Evolutionary conservation across 1,140 invertebrate genomes (phyloP), one percentile per base, ranked within the genome.

Genomic region (Neuroterus valhalla): DNA sequence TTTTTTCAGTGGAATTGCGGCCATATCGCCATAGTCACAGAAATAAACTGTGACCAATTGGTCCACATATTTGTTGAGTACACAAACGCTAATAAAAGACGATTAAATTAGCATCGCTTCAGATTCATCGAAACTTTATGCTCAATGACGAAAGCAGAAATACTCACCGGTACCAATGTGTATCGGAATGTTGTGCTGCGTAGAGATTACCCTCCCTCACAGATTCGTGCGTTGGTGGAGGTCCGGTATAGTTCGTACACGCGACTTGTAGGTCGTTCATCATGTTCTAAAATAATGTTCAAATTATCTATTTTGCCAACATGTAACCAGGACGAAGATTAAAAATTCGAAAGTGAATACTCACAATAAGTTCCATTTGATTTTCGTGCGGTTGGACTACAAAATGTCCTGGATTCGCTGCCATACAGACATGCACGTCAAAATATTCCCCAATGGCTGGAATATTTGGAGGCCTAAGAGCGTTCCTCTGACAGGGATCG

Each of bases 331-430:
- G n/a, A n/a, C n/a, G n/a, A n/a, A n/a, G n/a, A n/a, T n/a, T n/a
- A n/a, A n/a, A n/a, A n/a, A n/a, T 3, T 69, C 8, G 11, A 50
- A 68, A 69, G 38, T 42, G 42, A 72, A 73, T 11, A 72, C 67
- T 78, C 72, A 89, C 88, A 52, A 80, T 46, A 10, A 88, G 72
- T 23, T 70, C 23, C 0, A 1, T 1, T n/a, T 70, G 68, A 15
- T 76, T 71, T 11, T 79, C 68, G 15, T 79, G 74, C 0, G 88
- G 88, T 68, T 89, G 88, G 2, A 91, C 84, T 11, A 89, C 87
- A 71, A 93, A 93, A 84, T 92, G 92, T 78, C 89, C 89, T 0
- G 93, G 93, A 88, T 91, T 92, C 1, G 92, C 91, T 6, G 91
- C 91, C 87, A 92, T 91, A 21, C 91, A 89, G 17, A 93, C 88